Base-by-base conservation (phyloP, 1,140 invertebrate species). In the Diorhabda sublineata region DNA sequence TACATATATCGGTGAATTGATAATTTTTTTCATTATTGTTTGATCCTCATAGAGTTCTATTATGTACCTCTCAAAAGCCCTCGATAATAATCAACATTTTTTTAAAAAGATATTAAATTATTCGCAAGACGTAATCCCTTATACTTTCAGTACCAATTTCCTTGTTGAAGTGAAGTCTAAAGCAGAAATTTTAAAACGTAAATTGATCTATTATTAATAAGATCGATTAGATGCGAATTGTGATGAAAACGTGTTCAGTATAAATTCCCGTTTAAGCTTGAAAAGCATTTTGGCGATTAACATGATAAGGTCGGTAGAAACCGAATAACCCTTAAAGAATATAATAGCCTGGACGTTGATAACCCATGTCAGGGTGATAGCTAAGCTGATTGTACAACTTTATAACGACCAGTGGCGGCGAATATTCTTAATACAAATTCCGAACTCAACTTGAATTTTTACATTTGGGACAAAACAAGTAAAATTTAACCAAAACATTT, bases 251-350 rank as follows among this genome's bases (percentile, higher is more conserved):
- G 61, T 63, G 61, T 63, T 63, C 43, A 42, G 58, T 63, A 43
- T 45, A 63, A 63, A 63, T 63, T 45, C 41, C 43, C 61, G 44
- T 63, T 63, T 63, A 63, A 63, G 61, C 61, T 8, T 63, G 61
- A 63, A 63, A 45, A 63, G 61, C 61, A 45, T 45, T 57, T 66
- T 42, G 4, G 64, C 52, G 64, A 66, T 66, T 66, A 66, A 58
- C 57, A 66, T 66, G 64, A 66, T 66, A 66, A 66, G 64, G 64
- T 66, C 57, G 26, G 64, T 58, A 57, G 64, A 57, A 56, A 57
- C 47, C 64, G 64, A 66, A 66, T 66, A 41, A 57, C 64, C 64
- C 64, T 66, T 66, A 58, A 66, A 66, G 64, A 66, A 66, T 66
- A 66, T 44, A 66, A 66, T 66, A n/a, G 64, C 7, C 42, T 57